Conservation (phyloP, 2,888 invertebrate species). For the Baronia brevicornis region DNA sequence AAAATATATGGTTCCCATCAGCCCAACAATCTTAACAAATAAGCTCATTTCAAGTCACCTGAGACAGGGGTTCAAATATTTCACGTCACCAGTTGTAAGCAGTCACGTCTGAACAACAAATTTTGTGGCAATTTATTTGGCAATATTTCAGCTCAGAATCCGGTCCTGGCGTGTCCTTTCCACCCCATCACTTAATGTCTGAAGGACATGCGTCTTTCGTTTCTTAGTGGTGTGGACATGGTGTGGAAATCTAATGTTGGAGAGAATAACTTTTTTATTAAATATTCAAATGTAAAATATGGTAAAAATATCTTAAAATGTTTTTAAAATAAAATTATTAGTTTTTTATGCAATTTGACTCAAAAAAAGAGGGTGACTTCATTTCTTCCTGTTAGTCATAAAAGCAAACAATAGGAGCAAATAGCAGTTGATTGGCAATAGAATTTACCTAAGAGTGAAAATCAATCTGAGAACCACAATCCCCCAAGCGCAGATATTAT, state of each 20-base stretch:
- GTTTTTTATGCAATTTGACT: conserved; percentile 5
- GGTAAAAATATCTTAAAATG: too few species aligned
- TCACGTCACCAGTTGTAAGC: conserved; percentile 20
- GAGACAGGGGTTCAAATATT: conserved; percentile 27
- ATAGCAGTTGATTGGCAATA: too few species aligned
- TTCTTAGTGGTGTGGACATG: conserved; percentile 36
- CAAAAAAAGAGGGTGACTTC: too few species aligned
- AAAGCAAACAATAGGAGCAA: too few species aligned
- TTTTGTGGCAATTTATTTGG: conserved; percentile 47
- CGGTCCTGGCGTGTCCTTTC: conserved; percentile 48
- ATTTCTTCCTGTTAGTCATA: too few species aligned
- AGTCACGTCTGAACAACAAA: conserved; percentile 51
- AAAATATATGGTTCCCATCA: too few species aligned
- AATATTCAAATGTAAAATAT: not conserved
- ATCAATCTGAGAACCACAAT: too few species aligned
- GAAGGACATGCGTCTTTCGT: conserved; percentile 50
- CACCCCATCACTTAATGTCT: conserved; percentile 53
- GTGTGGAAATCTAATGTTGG: conserved; percentile 18
- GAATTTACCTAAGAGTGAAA: too few species aligned
- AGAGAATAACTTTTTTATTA: not conserved
- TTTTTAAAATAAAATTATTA: too few species aligned
- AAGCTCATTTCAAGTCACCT: conserved; percentile 32
- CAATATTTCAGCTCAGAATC: conserved; percentile 49
- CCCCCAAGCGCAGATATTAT: too few species aligned
- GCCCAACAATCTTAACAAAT: conserved; percentile 34